Base-by-base conservation (phyloP, 1,140 invertebrate genomes). In the Spodoptera frugiperda region DNA sequence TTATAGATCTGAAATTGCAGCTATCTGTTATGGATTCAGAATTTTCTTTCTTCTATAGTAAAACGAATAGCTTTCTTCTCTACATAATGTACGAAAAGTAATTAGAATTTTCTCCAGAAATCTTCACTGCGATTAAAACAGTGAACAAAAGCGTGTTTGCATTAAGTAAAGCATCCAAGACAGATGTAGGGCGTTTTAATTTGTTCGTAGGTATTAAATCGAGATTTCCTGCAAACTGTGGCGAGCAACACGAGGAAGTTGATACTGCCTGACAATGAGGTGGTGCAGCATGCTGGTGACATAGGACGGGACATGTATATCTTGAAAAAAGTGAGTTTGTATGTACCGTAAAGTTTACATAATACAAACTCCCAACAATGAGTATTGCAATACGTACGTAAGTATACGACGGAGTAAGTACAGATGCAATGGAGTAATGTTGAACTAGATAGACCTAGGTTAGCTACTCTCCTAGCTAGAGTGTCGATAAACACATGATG, bases 271-370 rank as follows among this genome's bases (percentile, higher is more conserved):
- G 89, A 89, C 57, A 87, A 91, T 55, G 91, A 91, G 73, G 84
- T 90, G 3, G 87, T 93, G 0, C 91, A 91, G 77, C 90, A 91
- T 65, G 87, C 87, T 6, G 89, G 82, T n/a, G 90, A 93, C 65
- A 91, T 93, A n/a, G 86, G 89, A 11, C 83, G 91, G 12, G 89
- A 93, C 51, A 93, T 93, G 89, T 93, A 91, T 49, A 90, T 93
- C 57, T 74, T 93, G 44, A 87, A 89, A 61, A 89, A 84, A 82
- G 91, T 91, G 63, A 78, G 59, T 59, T n/a, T n/a, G n/a, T n/a
- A n/a, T n/a, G n/a, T n/a, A n/a, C n/a, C n/a, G n/a, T n/a, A n/a
- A n/a, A n/a, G n/a, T n/a, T n/a, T n/a, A n/a, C n/a, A n/a, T n/a
- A n/a, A n/a, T n/a, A n/a, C n/a, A n/a, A n/a, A n/a, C n/a, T n/a